Evolutionary conservation across 2,113 vertebrate species (phyloP).

Genomic region (Sylvilagus bachmani): DNA sequence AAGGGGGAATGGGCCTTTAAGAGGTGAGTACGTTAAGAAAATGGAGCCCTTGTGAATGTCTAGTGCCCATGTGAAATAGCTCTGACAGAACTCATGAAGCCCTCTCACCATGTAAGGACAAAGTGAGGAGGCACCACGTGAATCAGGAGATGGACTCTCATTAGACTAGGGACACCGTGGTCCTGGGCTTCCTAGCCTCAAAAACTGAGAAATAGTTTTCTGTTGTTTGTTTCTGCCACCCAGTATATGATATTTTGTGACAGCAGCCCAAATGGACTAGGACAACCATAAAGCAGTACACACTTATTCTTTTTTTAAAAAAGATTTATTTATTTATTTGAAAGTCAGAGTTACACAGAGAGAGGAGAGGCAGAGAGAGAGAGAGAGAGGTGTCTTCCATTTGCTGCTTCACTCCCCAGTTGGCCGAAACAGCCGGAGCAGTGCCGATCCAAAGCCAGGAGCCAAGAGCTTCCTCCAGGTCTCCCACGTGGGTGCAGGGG

Average conservation of each 20-base stretch:
- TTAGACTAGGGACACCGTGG: not conserved
- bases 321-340: no score
- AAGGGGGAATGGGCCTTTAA: no score
- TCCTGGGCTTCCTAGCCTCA: not conserved
- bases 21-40: not conserved
- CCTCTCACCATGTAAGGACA: not conserved
- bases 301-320: not conserved
- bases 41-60: not conserved
- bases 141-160: not conserved
- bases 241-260: not conserved
- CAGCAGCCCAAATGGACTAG: not conserved
- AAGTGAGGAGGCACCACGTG: not conserved
- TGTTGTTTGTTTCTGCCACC: not conserved
- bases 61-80: not conserved
- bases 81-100: no score
- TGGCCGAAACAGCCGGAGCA: no score
- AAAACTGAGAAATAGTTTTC: not conserved
- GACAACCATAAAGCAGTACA: not conserved
- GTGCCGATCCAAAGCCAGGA: no score
- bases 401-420: no score
- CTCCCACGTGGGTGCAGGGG: no score
- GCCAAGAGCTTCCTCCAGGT: no score
- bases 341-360: no score
- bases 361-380: no score
- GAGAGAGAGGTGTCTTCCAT: no score